Percentiles rank a stretch among this genome's conserved stretches.
These are phyloP conservation scores for Dipodomys spectabilis DNA, from an alignment of 2,113 vertebrate genomes.

Conservation along the genomic window DNA sequence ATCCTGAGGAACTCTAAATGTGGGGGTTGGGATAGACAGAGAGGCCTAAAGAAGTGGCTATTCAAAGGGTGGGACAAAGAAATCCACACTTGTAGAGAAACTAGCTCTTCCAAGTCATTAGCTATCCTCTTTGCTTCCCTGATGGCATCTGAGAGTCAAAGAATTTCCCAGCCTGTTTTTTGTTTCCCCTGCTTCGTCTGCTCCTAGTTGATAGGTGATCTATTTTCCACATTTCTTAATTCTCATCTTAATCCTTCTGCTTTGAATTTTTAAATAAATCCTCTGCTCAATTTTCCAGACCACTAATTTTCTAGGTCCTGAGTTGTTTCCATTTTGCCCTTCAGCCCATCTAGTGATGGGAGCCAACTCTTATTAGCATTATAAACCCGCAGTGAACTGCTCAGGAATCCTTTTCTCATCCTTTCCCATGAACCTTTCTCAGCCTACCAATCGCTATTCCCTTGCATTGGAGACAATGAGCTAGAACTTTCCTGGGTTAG, in stretches of 20 bases:
- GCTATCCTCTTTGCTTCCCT: background rate
- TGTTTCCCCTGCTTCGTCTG: background rate
- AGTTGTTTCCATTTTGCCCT: background rate
- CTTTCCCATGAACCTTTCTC: background rate
- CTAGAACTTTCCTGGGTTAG: background rate
- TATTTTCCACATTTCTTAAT: background rate
- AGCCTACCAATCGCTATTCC: background rate
- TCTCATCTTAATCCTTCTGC: constrained; percentile 42
- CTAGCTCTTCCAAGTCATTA: background rate
- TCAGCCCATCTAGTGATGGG: background rate
- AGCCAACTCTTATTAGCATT: background rate
- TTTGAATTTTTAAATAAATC: constrained; percentile 50
- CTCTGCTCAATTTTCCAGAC: constrained; percentile 54
- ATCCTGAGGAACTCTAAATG: background rate
- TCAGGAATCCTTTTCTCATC: background rate
- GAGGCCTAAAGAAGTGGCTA: background rate
- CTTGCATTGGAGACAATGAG: background rate
- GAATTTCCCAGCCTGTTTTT: background rate
- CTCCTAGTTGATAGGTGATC: background rate
- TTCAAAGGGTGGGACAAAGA: background rate
- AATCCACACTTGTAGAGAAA: background rate
- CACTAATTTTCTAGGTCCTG: constrained; percentile 1
- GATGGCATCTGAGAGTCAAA: background rate
- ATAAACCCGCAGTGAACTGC: background rate
- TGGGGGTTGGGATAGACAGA: background rate